A percentile compares a stretch with the other conserved stretches of the same genome.
Evolutionary conservation across 2,797 vertebrate genomes (phyloP).

Genomic region (Hippopotamyrus pictus): DNA sequence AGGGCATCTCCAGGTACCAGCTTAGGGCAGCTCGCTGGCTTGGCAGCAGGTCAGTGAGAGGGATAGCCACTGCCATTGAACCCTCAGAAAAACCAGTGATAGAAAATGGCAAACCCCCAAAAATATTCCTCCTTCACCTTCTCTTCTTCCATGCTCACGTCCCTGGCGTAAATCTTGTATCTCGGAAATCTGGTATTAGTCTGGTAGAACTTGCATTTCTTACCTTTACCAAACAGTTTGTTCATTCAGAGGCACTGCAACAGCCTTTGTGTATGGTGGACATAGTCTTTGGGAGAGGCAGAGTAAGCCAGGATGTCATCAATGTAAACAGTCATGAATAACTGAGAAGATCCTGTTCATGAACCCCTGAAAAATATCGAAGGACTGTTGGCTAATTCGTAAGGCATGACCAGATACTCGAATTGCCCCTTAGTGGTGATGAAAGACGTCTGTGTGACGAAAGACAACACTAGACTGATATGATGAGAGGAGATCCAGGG

Average conservation of each 20-base stretch:
- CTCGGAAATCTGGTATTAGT: neutral
- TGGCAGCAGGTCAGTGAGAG: neutral
- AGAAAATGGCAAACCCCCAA: neutral
- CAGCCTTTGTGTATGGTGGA: neutral
- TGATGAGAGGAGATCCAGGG: neutral
- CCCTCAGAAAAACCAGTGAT: neutral
- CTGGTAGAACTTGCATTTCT: neutral
- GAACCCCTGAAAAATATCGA: neutral
- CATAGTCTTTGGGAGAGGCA: neutral
- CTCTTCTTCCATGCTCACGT: neutral
- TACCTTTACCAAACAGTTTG: neutral
- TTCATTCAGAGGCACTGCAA: neutral
- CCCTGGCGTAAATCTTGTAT: neutral
- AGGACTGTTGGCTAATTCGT: neutral
- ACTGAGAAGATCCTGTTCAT: neutral
- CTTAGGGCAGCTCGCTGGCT: neutral
- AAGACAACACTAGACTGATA: neutral
- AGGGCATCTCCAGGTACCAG: neutral
- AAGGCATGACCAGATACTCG: neutral
- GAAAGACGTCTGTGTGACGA: neutral
- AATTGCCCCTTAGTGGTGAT: neutral
- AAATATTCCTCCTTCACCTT: neutral
- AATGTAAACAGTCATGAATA: neutral
- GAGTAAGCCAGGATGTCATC: neutral
- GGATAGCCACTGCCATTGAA: neutral